Evolutionary conservation across 1,140 invertebrate species (phyloP), one percentile per base, ranked within the genome.

Genomic region (Brachionus calyciflorus): DNA sequence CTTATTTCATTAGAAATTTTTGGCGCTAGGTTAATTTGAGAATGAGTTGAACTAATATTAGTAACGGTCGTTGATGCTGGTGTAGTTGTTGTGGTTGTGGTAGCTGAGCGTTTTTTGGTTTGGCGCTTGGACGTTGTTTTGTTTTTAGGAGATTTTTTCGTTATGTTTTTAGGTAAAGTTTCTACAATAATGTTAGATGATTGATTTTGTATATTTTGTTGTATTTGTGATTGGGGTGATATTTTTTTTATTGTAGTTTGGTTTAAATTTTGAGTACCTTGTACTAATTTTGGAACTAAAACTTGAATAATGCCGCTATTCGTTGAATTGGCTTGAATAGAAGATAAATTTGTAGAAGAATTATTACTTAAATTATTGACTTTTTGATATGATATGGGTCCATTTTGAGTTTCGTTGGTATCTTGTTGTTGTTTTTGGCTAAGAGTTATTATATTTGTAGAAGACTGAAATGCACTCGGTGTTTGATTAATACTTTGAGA

Each of bases 381-480:
- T 60, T 60, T 37, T 37, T 60, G 55, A 60, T 17, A 17, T 9
- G 4, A 30, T 19, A 55, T 24, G 28, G 17, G 10, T 7, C 30
- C 30, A 17, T 60, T 60, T 17, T 33, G 55, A 40, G 55, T 3
- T 19, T 60, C 55, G 0, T 17, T 7, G 1, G 1, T 40, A 7
- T 60, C 55, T 37, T 28, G 37, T 60, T 60, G 33, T 37, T 60
- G 55, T 60, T 60, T 60, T 37, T 60, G 55, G 12, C 37, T 40
- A n/a, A 60, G 37, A 60, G 55, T 17, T 33, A 60, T 17, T 33
- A 60, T 1, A 40, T 33, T 33, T 17, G 55, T 12, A 17, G 55
- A 33, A n/a, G 55, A 37, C 10, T 60, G 28, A 12, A 60, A 33
- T 33, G 19, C 30, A n/a, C 28, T 12, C n/a, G 28, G 30, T 12